These are phyloP conservation scores for Ptilorrhoa leucosticta DNA, from an alignment of 2,113 vertebrate species.

Conservation along the genomic window DNA sequence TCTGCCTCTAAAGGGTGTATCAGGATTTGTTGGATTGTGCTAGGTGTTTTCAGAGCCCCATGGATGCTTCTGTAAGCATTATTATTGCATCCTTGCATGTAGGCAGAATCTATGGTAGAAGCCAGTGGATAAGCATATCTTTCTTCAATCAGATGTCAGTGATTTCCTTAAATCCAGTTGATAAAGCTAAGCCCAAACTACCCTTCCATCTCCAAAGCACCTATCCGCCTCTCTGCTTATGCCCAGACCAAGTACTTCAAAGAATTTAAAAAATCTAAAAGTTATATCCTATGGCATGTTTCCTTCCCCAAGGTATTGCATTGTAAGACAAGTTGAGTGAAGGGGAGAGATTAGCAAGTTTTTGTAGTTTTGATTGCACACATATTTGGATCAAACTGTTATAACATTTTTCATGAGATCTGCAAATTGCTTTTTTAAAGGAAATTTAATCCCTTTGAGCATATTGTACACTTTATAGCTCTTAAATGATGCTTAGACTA, in stretches of 20 bases:
- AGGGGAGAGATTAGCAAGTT: background rate
- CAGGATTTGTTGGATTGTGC: background rate
- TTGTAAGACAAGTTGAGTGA: background rate
- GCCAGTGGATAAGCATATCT: background rate
- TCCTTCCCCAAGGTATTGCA: background rate
- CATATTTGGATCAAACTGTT: background rate
- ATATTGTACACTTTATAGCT: background rate
- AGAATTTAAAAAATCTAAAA: background rate
- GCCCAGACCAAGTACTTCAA: background rate
- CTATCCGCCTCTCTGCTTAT: background rate
- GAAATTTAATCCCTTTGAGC: background rate
- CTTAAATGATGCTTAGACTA: background rate
- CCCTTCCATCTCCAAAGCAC: background rate
- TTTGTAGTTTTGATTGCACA: background rate
- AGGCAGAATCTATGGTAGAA: background rate
- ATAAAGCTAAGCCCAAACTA: background rate
- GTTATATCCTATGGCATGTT: background rate
- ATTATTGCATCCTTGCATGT: fast-evolving
- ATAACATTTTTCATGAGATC: background rate
- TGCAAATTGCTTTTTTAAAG: background rate
- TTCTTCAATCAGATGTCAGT: background rate
- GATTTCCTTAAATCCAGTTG: background rate
- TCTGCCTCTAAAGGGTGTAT: background rate
- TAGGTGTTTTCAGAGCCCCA: background rate
- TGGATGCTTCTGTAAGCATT: background rate